Evolutionary conservation across 92 coral and sea anemone species (phyloP), one percentile per base, ranked within the genome.

Genomic region (Plumapathes pennacea): DNA sequence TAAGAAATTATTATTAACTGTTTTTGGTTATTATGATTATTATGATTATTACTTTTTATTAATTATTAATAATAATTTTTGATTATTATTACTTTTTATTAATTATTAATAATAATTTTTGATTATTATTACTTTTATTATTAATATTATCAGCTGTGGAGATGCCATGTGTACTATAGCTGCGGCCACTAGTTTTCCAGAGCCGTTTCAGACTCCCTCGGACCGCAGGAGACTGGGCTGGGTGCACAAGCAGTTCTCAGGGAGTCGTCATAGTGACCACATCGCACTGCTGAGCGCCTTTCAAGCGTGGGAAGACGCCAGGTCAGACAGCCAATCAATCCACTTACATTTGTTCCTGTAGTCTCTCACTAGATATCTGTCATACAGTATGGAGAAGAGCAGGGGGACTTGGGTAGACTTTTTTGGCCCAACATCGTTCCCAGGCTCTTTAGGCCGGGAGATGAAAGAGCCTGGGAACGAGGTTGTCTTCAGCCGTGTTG

Each of bases 211-310:
- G 69, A 92, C 98, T 27, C 96, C 98, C 14, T 68, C 88, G 61
- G 98, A 92, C 80, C 96, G 92, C 41, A 77, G 60, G 55, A 88
- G 98, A 80, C 96, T 92, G 74, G 98, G 96, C 50, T 92, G 98
- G 98, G 98, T 92, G 25, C 98, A 92, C 60, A 92, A 89, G 73
- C 90, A 92, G 88, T 92, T 92, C 60, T 79, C 98, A n/a, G 98
- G 98, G 4, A 78, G 92, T 38, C 96, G 98, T 22, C 96, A 84
- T 69, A 92, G 98, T 54, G 98, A 92, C 49, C 98, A 92, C 54
- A 90, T 92, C 36, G 98, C 98, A 21, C 66, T 92, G 64, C 71
- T 92, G 27, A 92, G 98, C 29, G 98, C 98, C 1, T 85, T 78
- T 27, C 98, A 92, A 57, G 96, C 98, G 13, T 92, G 96, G 98